Evolutionary conservation across 2,888 invertebrate species (phyloP), one percentile per base, ranked within the genome.

Genomic region (Nomada hirtipes): DNA sequence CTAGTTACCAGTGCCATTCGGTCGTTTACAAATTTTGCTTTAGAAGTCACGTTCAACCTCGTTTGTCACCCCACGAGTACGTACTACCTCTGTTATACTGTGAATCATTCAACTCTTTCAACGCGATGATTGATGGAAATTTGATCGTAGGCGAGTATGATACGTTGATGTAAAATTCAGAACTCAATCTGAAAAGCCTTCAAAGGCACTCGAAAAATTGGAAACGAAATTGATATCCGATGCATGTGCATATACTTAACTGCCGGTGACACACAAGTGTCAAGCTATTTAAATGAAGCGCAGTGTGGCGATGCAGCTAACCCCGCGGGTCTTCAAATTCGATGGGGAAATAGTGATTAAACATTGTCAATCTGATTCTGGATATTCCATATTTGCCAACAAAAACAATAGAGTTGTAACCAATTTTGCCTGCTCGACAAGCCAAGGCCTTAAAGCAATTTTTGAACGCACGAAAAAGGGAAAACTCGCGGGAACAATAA

Each of bases 21-120:
- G 42, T 11, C 42, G 42, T 61, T 44, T 61, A 42, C 61, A 3
- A 61, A 61, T 42, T 42, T 61, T 42, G 42, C 42, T 42, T n/a
- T 36, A 10, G 20, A 61, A 61, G 61, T 61, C 61, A 61, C 42
- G 61, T 29, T 13, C 61, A 44, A 44, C 29, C 61, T 7, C 4
- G 42, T 44, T 18, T n/a, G 29, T 42, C n/a, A 44, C 13, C 36
- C 36, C 9, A 36, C 36, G 36, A 36, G 7, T 18, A 10, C n/a
- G 36, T 36, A 18, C 7, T 1, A 18, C 61, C 20, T 20, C 42
- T 2, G 42, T 13, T 61, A 15, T 42, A n/a, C 10, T 2, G 11
- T 18, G n/a, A 20, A 61, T 59, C 57, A 23, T 29, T 59, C 26
- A 23, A 29, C 26, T 15, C 26, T 15, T 29, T 59, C 15, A 18